Conservation (phyloP, 2,113 vertebrate species). For the Corapipo altera region DNA sequence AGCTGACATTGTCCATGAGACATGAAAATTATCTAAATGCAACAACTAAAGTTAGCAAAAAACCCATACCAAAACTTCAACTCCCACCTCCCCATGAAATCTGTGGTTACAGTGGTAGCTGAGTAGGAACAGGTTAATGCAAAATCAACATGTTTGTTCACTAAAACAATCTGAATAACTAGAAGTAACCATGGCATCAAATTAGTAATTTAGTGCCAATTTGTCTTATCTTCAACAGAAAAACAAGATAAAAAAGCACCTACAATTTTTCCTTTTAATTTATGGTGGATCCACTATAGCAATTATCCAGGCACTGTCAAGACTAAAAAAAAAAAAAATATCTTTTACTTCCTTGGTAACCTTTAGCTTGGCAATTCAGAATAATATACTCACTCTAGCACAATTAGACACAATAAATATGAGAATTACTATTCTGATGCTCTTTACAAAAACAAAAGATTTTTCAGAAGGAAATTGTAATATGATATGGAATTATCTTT, state of each 20-base stretch:
- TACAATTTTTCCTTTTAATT: slow-evolving; percentile 16
- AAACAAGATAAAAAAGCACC: neutral
- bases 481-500: neutral
- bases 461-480: neutral
- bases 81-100: neutral
- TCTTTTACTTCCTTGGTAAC: slow-evolving; percentile 7
- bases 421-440: neutral
- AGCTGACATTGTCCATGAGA: neutral
- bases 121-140: slow-evolving; percentile 27
- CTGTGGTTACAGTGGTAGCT: neutral
- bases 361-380: slow-evolving; percentile 19
- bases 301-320: slow-evolving; percentile 29
- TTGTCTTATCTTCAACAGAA: slow-evolving; percentile 26
- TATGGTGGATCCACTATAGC: neutral
- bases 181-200: slow-evolving; percentile 30
- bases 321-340: neutral
- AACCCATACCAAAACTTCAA: neutral
- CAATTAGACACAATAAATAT: neutral
- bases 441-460: neutral
- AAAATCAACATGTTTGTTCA: slow-evolving; percentile 34
- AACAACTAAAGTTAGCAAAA: neutral
- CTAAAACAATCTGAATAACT: slow-evolving; percentile 23
- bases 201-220: slow-evolving; percentile 4
- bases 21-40: neutral
- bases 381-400: neutral